Base-by-base conservation (phyloP, 1,140 invertebrate genomes). In the Eulimnadia texana region DNA sequence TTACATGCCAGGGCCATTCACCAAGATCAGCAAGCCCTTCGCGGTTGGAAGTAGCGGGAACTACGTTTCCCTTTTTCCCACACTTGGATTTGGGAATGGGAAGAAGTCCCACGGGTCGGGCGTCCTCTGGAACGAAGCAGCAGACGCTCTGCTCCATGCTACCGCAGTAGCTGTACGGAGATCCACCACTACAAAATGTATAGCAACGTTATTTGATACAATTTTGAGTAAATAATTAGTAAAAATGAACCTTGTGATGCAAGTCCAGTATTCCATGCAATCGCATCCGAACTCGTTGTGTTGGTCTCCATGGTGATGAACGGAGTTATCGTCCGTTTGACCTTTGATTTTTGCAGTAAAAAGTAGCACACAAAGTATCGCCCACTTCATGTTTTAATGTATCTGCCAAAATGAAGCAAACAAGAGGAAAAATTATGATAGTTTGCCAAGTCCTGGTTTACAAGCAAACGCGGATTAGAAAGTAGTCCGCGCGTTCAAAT, bases 1-100 rank as follows among this genome's bases (percentile, higher is more conserved):
- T 73, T 66, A 76, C 75, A 68, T 77, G 75, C 75, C 75, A 77
- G 3, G 73, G 72, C 75, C 75, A 77, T 66, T 77, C 75, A 6
- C 67, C 69, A 55, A 73, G 68, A 62, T 73, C 72, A 1, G 75
- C 71, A 13, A 70, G 25, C 6, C 72, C 72, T n/a, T 72, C 70
- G 0, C 65, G 66, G 24, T 62, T 65, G 58, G 69, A 66, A 52
- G 25, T 51, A 22, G 60, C 28, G 2, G 55, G 27, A 20, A 33
- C 55, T 20, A 57, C 65, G 10, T 63, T 61, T 13, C 73, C 73
- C 63, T 74, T 74, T 1, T 64, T 65, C 1, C 71, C 72, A 62
- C 72, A 73, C 49, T 64, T 65, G 51, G 68, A 58, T 19, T 56
- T 63, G 22, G 65, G 65, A 57, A 67, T 66, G 0, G 71, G 70